A percentile compares a stretch with the other conserved stretches of the same genome.
Evolutionary conservation across 2,113 vertebrate species (phyloP).

Genomic region (Manacus vitellinus): DNA sequence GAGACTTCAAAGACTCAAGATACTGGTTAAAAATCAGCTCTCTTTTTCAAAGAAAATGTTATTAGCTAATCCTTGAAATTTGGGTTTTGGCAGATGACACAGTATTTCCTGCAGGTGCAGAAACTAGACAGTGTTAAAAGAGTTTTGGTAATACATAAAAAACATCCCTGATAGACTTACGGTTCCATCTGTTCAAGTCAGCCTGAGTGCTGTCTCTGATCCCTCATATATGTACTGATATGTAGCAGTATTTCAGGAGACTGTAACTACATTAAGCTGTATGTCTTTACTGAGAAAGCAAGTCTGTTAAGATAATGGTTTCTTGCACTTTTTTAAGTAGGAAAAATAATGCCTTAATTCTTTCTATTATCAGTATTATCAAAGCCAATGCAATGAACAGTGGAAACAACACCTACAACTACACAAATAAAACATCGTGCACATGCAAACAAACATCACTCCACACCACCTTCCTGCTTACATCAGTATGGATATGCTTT

Average conservation of each 20-base stretch:
- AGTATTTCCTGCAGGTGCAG: slow-evolving; percentile 64
- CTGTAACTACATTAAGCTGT: background rate
- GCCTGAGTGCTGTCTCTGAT: background rate
- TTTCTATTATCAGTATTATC: background rate
- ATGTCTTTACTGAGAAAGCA: background rate
- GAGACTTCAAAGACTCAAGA: slow-evolving; percentile 49
- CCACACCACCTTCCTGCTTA: background rate
- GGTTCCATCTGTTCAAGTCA: background rate
- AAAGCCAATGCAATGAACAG: background rate
- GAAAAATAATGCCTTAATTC: background rate
- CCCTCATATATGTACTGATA: background rate
- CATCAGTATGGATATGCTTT: background rate
- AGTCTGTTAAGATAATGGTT: background rate
- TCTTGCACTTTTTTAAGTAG: background rate
- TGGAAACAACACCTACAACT: background rate
- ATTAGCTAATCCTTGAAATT: slow-evolving; percentile 69
- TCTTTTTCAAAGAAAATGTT: slow-evolving; percentile 62
- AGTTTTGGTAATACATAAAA: slow-evolving; percentile 1
- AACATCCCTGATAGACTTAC: background rate
- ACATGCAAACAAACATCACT: background rate
- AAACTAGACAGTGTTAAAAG: slow-evolving; percentile 21
- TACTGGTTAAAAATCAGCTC: slow-evolving; percentile 59
- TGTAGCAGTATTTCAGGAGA: background rate
- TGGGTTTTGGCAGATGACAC: slow-evolving; percentile 59
- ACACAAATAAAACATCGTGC: background rate